Base-by-base conservation (phyloP, 2,113 vertebrate genomes). In the Actenoides hombroni region DNA sequence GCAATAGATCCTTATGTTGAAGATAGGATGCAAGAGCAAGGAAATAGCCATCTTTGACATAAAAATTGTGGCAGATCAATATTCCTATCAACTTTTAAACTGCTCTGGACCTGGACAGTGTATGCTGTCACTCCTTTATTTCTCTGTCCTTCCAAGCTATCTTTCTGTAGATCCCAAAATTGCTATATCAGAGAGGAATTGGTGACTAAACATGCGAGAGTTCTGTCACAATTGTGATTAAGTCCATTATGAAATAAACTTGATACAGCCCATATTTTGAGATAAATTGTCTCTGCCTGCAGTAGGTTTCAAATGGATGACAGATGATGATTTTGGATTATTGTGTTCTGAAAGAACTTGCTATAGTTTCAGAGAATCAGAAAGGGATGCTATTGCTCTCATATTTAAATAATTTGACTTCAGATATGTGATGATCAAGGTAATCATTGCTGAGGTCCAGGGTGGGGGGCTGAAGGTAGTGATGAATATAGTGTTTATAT, bases 261-360 rank as follows among this genome's bases (percentile, higher is more conserved):
- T 1, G 2, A n/a, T 10, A 12, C 9, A 63, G 59, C 7, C 14
- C 2, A 0, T 61, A 13, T 73, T 88, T 86, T 12, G 8, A 33
- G 54, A 67, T 64, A 23, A 54, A 35, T 81, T 82, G 6, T 78
- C 13, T 76, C 31, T 86, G 28, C 44, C 44, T 88, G 17, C 42
- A 64, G 46, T 73, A 46, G 4, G 16, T 56, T 67, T 84, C 56
- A 59, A 31, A 39, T 67, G n/a, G 40, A 18, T 86, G 46, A 42
- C 10, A n/a, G 59, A 26, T 67, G 4, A 67, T 37, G 16, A 35
- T 74, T 75, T 92, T 59, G 24, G 59, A 42, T 91, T 94, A 49
- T 64, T 87, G 11, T 19, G 23, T 90, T 95, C 7, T 93, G 75
- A 76, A 92, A 75, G 33, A 92, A 57, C 39, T 77, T 87, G 29